phyloP scores from a whole-genome alignment of 2,113 vertebrate genomes.

The Sylvia atricapilla region DNA sequence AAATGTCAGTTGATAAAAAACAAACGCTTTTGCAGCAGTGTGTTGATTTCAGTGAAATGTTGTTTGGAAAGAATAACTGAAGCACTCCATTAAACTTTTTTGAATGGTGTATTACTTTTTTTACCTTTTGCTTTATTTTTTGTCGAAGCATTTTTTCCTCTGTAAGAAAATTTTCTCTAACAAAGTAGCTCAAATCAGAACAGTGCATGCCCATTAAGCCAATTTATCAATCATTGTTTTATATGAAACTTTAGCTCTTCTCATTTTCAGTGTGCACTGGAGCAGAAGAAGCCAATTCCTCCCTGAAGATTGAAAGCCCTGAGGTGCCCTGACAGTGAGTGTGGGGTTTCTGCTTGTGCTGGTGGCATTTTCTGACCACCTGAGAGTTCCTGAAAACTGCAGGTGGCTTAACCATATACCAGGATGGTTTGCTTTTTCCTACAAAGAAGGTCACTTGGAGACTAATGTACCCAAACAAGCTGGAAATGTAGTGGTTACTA shows the following conservation, averaged over 20 bases:
- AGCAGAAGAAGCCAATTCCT: neutral
- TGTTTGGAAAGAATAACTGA: neutral
- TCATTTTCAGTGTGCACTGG: neutral
- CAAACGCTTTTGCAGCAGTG: neutral
- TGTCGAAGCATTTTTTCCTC: neutral
- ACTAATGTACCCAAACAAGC: neutral
- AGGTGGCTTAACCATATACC: neutral
- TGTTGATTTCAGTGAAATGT: neutral
- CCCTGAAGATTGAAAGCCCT: neutral
- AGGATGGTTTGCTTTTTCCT: neutral
- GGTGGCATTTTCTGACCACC: neutral
- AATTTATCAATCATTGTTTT: neutral
- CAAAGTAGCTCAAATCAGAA: neutral
- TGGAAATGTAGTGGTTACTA: neutral
- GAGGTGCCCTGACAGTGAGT: rapidly evolving
- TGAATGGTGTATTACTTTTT: neutral
- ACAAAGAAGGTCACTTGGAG: neutral
- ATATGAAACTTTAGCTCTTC: neutral
- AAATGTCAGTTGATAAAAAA: neutral
- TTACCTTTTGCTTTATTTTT: neutral
- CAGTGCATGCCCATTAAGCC: rapidly evolving
- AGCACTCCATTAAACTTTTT: neutral
- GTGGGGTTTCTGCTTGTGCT: neutral
- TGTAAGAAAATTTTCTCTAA: neutral
- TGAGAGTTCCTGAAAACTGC: neutral